Evolutionary conservation across 2,113 vertebrate genomes (phyloP).

Genomic region (Alligator sinensis): DNA sequence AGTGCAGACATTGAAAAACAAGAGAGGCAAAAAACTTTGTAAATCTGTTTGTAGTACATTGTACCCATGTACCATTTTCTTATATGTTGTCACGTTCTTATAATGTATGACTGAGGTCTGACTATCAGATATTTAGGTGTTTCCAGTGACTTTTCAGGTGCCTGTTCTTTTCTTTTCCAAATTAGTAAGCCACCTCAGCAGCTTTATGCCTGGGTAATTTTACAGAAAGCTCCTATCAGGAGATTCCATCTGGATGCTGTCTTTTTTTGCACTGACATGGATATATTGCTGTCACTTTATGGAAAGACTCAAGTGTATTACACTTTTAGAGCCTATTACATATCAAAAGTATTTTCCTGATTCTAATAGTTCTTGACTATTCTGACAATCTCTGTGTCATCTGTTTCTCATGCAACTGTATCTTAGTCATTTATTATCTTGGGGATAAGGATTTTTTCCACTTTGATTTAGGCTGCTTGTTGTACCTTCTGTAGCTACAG

Average conservation of each 20-base stretch:
- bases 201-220: not conserved
- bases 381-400: not conserved
- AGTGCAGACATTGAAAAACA: not conserved
- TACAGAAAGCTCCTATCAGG: not conserved
- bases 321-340: not conserved
- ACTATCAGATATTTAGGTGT: not conserved
- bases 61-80: not conserved
- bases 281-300: not conserved
- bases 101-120: not conserved
- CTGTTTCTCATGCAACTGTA: not conserved
- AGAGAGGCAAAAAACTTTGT: not conserved
- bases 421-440: not conserved
- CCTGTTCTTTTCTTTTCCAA: not conserved
- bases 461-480: not conserved
- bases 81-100: not conserved
- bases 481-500: not conserved
- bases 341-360: not conserved
- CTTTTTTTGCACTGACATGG: accelerated
- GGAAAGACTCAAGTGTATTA: not conserved
- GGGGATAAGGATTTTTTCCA: not conserved
- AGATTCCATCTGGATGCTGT: not conserved
- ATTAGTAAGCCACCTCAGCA: not conserved
- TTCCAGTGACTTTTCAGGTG: not conserved
- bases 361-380: not conserved
- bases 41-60: not conserved